Evolutionary conservation across 2,888 invertebrate species (phyloP).

Genomic region (Caenorhabditis sp.): DNA sequence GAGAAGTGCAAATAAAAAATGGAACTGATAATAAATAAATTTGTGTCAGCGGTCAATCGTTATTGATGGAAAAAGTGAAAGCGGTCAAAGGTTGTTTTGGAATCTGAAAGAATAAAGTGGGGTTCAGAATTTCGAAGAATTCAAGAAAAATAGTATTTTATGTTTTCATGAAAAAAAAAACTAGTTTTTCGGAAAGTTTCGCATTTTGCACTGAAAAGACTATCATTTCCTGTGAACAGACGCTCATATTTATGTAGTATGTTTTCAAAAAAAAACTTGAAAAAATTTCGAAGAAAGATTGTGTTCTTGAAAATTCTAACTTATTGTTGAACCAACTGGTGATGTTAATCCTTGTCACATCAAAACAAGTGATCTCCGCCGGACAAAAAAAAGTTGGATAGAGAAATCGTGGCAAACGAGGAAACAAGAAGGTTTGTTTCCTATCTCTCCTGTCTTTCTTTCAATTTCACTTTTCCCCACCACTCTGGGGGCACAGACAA

Average conservation of each 20-base stretch:
- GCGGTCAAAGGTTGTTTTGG: constrained; percentile 37
- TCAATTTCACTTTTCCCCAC: background rate
- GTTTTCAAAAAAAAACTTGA: no score
- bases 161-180: no score
- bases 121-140: no score
- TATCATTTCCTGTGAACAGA: no score
- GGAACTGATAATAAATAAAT: constrained; percentile 50
- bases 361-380: constrained; percentile 44
- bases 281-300: no score
- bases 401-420: constrained; percentile 41
- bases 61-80: constrained; percentile 1
- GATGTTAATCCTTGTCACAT: constrained; percentile 33
- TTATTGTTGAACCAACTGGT: constrained; percentile 9
- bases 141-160: no score
- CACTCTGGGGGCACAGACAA: constrained; percentile 32
- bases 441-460: constrained; percentile 17
- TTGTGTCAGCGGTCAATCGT: constrained; percentile 16
- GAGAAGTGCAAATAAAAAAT: constrained; percentile 50
- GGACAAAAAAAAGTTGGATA: constrained; percentile 38
- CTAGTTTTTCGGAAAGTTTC: no score
- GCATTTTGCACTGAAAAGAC: no score
- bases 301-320: no score
- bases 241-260: no score
- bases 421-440: constrained; percentile 42
- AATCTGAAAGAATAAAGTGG: no score